Conservation (phyloP, 2,888 invertebrate genomes). For the Crioceris asparagi region DNA sequence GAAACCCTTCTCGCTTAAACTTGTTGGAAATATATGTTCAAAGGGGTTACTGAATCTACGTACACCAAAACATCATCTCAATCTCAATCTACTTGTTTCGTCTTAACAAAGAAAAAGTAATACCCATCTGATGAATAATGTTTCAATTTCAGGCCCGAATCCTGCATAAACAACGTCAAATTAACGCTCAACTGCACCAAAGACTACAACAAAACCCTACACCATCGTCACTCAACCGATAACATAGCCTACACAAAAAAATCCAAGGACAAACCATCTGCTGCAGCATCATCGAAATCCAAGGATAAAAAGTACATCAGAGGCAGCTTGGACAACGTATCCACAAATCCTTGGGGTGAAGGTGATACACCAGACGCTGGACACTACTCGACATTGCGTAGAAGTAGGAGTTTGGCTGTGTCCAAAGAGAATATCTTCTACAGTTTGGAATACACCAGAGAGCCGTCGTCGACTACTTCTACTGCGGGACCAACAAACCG, state of each 20-base stretch:
- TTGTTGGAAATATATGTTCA: too few relatives aligned
- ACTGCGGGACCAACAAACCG: constrained; percentile 38
- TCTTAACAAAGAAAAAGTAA: not conserved
- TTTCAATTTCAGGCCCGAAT: constrained; percentile 29
- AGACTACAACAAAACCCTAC: constrained; percentile 20
- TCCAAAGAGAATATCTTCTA: constrained; percentile 61
- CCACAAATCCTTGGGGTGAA: constrained; percentile 28
- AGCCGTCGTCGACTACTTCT: too few relatives aligned
- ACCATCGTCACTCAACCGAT: constrained; percentile 8
- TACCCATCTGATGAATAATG: not conserved
- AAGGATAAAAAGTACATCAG: constrained; percentile 8
- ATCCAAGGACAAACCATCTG: constrained; percentile 3
- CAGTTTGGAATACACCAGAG: constrained; percentile 54
- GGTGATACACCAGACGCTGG: not conserved
- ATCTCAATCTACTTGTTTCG: not conserved
- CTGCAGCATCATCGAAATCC: constrained; percentile 1
- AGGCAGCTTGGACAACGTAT: constrained; percentile 35
- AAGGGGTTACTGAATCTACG: too few relatives aligned
- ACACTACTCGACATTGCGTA: constrained; percentile 18
- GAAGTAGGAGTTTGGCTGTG: constrained; percentile 37
- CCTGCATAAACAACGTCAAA: constrained; percentile 34
- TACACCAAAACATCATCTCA: not conserved
- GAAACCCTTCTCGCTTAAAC: too few relatives aligned
- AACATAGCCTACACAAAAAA: constrained; percentile 6
- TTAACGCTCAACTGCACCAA: constrained; percentile 26